These are phyloP conservation scores for Lydus trimaculatus DNA, from an alignment of 2,888 invertebrate species.

Conservation along the genomic window DNA sequence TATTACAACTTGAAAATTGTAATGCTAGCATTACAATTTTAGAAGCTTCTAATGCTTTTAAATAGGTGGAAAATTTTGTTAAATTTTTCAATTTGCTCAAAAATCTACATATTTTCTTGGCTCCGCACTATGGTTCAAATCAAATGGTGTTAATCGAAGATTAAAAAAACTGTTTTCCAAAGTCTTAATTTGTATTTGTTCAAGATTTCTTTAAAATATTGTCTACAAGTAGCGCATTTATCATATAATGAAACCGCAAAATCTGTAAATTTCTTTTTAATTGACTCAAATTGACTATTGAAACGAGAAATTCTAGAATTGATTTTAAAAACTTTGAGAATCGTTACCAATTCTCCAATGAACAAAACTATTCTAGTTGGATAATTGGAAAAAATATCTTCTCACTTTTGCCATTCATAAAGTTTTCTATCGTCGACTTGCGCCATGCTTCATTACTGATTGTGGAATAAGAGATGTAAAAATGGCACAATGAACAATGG, in stretches of 20 bases:
- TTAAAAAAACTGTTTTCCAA: neutral
- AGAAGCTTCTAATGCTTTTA: neutral
- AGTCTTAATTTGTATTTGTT: neutral
- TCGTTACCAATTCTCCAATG: neutral
- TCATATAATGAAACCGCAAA: neutral
- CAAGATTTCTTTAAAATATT: neutral
- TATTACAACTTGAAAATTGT: neutral
- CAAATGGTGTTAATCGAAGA: neutral
- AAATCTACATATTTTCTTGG: too few species aligned
- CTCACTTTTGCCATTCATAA: neutral
- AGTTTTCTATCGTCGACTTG: neutral
- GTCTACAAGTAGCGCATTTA: neutral
- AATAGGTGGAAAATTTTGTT: neutral
- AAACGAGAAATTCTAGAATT: neutral
- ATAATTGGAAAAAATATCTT: neutral
- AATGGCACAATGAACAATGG: neutral
- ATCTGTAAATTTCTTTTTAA: neutral
- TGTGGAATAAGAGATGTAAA: neutral
- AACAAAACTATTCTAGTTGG: too few species aligned
- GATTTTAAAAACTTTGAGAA: neutral
- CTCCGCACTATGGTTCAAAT: too few species aligned
- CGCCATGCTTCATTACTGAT: neutral
- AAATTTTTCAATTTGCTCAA: neutral
- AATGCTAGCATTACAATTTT: neutral
- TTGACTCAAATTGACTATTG: neutral